Evolutionary conservation across 2,113 vertebrate species (phyloP), one percentile per base, ranked within the genome.

Genomic region (Myrmecobius fasciatus): DNA sequence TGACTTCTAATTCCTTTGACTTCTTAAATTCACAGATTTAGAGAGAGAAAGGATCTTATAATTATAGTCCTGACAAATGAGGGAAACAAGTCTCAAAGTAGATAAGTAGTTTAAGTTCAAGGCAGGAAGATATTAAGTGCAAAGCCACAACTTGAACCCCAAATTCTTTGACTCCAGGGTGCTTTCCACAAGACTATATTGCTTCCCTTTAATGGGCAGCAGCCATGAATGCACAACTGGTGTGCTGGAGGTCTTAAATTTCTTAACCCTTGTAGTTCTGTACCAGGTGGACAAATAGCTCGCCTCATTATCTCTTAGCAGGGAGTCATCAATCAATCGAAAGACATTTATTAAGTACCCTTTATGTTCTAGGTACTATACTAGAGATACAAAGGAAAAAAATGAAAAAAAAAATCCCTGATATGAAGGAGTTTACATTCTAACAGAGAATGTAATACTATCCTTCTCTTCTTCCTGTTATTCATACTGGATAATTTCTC

Each of bases 371-470:
- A 95, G 51, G 7, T 20, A 93, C 47, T 92, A 31, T 54, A 17
- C 93, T 91, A 96, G 53, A 90, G 24, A 94, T 47, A 91, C 52
- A 94, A 93, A 95, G 52, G n/a, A 94, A 52, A 92, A 28, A 92
- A 92, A 94, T n/a, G 8, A 53, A 67, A 91, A 8, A 67, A 89
- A 92, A 91, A 92, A 89, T 12, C 92, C 91, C 31, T 94, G 8
- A 25, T 43, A 94, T 92, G 28, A 89, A 47, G 43, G 60, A 96
- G 56, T 53, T 43, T 43, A 93, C 17, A 92, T 24, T 75, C 8
- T 47, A 93, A 83, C 8, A 67, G 25, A 89, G 54, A 92, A 12
- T 60, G 56, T 36, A 31, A 31, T 5, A 31, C 25, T 24, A 12
- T 12, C 28, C 28, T 60, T n/a, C 36, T 67, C 60, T 67, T 67